Percentiles rank a stretch among this genome's conserved stretches.
Evolutionary conservation across 2,888 invertebrate genomes (phyloP).

Genomic region (Platypus cylindrus): DNA sequence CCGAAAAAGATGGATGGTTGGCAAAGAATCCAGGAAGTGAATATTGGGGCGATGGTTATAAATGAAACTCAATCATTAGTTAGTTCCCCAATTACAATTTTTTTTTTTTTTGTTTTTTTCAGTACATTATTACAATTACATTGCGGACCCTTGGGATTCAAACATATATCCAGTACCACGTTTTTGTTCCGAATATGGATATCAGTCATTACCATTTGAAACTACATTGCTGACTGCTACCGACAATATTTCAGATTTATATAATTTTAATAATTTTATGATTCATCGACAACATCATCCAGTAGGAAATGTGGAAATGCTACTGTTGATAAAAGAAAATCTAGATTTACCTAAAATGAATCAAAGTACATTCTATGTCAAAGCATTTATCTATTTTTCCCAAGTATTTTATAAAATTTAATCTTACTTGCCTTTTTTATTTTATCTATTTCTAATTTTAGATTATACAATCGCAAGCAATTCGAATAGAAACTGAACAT

Average conservation of each 20-base stretch:
- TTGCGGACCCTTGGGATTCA: slow-evolving; percentile 67
- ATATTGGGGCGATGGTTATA: slow-evolving; percentile 72
- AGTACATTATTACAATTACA: slow-evolving; percentile 86
- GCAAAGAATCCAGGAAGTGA: slow-evolving; percentile 64
- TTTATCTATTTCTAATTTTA: slow-evolving; percentile 28
- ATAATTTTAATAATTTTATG: slow-evolving; percentile 46
- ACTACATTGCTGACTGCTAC: slow-evolving; percentile 52
- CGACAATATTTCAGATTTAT: slow-evolving; percentile 38
- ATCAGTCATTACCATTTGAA: slow-evolving; percentile 75
- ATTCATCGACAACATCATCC: slow-evolving; percentile 80
- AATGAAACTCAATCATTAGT: neutral
- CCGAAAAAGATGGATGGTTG: slow-evolving; percentile 63
- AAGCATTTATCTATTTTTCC: slow-evolving; percentile 66
- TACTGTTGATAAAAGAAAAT: slow-evolving; percentile 47
- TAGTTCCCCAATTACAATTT: neutral
- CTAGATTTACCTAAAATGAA: slow-evolving; percentile 44
- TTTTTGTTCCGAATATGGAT: slow-evolving; percentile 93
- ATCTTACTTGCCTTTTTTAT: neutral
- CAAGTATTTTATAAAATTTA: slow-evolving; percentile 45
- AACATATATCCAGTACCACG: slow-evolving; percentile 66
- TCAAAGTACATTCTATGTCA: slow-evolving; percentile 43
- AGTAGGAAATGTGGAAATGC: slow-evolving; percentile 53
- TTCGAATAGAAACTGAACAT: slow-evolving; percentile 73
- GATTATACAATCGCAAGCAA: slow-evolving; percentile 70
- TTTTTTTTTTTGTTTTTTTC: slow-evolving; percentile 3